These are phyloP conservation scores for Hippoglossus stenolepis DNA, from an alignment of 2,113 vertebrate species.

Conservation along the genomic window DNA sequence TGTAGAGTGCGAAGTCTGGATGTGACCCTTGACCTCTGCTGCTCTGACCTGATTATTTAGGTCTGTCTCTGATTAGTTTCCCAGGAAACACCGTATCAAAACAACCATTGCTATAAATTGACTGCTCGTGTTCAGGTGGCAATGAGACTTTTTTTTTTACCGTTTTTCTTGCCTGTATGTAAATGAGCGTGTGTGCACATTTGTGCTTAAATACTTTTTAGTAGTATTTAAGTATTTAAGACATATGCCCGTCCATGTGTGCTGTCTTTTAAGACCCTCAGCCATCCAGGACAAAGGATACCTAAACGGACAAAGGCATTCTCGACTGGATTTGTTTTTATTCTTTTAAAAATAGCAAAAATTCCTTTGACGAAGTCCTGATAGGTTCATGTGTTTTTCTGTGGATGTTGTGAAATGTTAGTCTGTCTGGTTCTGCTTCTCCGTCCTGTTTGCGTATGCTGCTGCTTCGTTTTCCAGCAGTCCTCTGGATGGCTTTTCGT, in stretches of 20 bases:
- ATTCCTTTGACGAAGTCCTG: conserved; percentile 18
- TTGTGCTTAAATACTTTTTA: background rate
- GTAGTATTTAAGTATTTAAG: background rate
- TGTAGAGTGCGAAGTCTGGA: conserved; percentile 54
- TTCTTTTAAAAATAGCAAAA: conserved; percentile 21
- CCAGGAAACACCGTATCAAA: conserved; percentile 60
- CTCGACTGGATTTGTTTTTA: conserved; percentile 26
- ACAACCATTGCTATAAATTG: conserved; percentile 40
- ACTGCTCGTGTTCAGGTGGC: conserved; percentile 23
- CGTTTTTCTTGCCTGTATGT: conserved; percentile 4
- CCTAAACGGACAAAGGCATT: conserved; percentile 3
- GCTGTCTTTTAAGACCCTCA: conserved; percentile 14
- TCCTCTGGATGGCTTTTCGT: conserved; percentile 44
- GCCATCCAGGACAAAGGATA: conserved; percentile 9
- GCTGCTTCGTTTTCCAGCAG: conserved; percentile 46
- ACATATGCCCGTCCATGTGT: conserved; percentile 14
- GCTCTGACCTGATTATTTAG: conserved; percentile 57
- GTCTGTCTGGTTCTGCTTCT: conserved; percentile 14
- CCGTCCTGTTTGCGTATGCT: conserved; percentile 43
- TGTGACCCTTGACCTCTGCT: conserved; percentile 63
- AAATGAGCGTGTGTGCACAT: conserved; percentile 8
- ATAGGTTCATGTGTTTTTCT: conserved; percentile 17
- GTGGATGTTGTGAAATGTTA: conserved; percentile 35
- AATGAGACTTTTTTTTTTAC: conserved; percentile 29
- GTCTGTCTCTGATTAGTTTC: conserved; percentile 68